Conservation (phyloP, 2,797 vertebrate species). For the Poeciliopsis gracilis region DNA sequence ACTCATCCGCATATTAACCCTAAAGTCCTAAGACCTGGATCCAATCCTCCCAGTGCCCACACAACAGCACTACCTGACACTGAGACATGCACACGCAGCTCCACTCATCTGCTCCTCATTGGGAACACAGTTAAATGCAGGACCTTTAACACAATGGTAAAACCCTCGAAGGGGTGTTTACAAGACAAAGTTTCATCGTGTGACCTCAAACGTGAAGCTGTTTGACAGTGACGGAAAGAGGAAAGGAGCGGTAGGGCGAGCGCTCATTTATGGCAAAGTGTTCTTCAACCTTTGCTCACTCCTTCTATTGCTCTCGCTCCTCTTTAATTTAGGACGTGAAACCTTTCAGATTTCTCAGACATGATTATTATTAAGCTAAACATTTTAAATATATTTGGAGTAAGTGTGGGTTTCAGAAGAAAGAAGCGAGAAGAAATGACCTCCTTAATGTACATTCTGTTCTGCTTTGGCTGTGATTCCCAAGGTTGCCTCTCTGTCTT, state of each 20-base stretch:
- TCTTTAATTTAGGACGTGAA: neutral
- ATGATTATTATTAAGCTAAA: neutral
- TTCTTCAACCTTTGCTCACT: conserved; percentile 56
- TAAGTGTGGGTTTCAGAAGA: conserved; percentile 12
- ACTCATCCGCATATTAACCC: conserved; percentile 35
- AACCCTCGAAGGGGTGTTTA: conserved; percentile 59
- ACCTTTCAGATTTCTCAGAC: neutral
- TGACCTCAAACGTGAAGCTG: conserved; percentile 57
- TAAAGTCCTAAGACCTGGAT: conserved; percentile 44
- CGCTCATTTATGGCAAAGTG: conserved; percentile 23
- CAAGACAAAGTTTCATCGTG: conserved; percentile 62
- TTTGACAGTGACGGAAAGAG: conserved; percentile 48
- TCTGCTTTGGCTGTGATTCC: conserved; percentile 83
- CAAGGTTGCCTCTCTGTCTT: conserved; percentile 77
- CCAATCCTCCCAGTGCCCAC: conserved; percentile 54
- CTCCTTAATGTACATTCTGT: conserved; percentile 86
- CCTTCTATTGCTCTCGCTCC: neutral
- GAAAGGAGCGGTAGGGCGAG: conserved; percentile 45
- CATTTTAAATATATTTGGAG: neutral
- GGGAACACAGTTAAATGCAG: conserved; percentile 48
- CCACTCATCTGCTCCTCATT: conserved; percentile 73
- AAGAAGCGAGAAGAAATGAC: conserved; percentile 53
- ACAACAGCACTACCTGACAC: conserved; percentile 57
- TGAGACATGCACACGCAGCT: conserved; percentile 55
- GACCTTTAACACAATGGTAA: conserved; percentile 69